Conservation (phyloP, 2,113 vertebrate species). For the Pogona vitticeps region DNA sequence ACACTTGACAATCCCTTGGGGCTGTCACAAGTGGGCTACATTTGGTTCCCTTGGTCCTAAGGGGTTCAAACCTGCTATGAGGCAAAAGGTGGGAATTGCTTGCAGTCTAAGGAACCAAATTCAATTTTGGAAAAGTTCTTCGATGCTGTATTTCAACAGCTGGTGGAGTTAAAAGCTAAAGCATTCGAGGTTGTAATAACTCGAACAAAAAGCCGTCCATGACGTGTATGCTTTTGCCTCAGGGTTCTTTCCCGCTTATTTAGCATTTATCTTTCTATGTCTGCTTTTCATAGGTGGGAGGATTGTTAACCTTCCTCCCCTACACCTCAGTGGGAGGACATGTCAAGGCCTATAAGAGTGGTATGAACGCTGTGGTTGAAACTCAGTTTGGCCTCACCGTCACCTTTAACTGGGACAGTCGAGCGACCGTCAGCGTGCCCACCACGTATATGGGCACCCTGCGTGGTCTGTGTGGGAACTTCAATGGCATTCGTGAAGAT, state of each 20-base stretch:
- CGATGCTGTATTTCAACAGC: too few species aligned
- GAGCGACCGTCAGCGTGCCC: constrained; percentile 67
- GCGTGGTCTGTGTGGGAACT: constrained; percentile 87
- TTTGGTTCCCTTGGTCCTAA: not conserved
- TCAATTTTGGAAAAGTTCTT: too few species aligned
- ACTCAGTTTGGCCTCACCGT: constrained; percentile 76
- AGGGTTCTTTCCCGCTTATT: not conserved
- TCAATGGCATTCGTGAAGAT: constrained; percentile 59
- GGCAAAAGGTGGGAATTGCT: too few species aligned
- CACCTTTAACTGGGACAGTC: constrained; percentile 74
- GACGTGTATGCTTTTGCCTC: not conserved
- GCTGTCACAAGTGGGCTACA: not conserved
- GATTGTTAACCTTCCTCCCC: constrained; percentile 73
- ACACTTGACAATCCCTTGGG: too few species aligned
- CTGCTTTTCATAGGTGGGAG: constrained; percentile 70
- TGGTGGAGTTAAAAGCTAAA: not conserved
- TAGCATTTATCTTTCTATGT: not conserved
- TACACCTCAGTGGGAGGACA: constrained; percentile 57
- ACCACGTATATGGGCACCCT: constrained; percentile 71
- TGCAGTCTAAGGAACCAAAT: too few species aligned
- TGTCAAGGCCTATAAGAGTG: constrained; percentile 66
- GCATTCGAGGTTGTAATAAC: not conserved
- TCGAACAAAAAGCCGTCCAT: too few species aligned
- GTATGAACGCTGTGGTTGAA: constrained; percentile 59
- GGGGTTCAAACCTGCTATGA: not conserved